A percentile compares a stretch with the other conserved stretches of the same genome.
Conservation (phyloP, 1,140 invertebrate genomes). For the Drosophila neocordata region DNA sequence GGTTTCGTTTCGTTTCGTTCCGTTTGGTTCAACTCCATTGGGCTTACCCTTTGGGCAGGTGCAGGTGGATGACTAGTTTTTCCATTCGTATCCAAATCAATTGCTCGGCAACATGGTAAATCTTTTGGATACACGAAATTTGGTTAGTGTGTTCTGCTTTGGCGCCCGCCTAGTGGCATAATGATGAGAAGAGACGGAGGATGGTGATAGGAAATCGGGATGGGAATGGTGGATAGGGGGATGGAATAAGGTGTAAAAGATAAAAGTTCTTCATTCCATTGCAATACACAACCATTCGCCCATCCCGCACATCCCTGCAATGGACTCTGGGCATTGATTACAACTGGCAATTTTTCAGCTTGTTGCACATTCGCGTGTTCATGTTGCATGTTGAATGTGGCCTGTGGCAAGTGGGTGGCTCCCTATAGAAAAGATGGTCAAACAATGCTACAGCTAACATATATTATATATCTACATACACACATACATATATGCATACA, state of each 20-base stretch:
- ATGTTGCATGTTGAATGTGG: slow-evolving; percentile 29
- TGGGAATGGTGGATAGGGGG: neutral
- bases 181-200: too few species aligned
- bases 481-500: too few species aligned
- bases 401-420: neutral
- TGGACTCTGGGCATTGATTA: slow-evolving; percentile 53
- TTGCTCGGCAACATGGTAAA: slow-evolving; percentile 65
- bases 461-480: too few species aligned
- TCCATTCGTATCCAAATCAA: slow-evolving; percentile 42
- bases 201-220: neutral
- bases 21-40: slow-evolving; percentile 29
- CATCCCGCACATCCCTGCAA: neutral
- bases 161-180: slow-evolving; percentile 34
- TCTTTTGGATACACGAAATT: slow-evolving; percentile 65
- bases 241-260: neutral
- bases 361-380: slow-evolving; percentile 56
- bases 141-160: slow-evolving; percentile 57
- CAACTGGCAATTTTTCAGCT: slow-evolving; percentile 63
- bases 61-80: neutral
- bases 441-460: neutral
- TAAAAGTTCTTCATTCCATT: neutral
- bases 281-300: too few species aligned
- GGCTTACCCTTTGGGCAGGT: slow-evolving; percentile 13
- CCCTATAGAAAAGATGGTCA: neutral
- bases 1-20: too few species aligned